Conservation (phyloP, 2,888 invertebrate genomes). For the Sicus ferrugineus region DNA sequence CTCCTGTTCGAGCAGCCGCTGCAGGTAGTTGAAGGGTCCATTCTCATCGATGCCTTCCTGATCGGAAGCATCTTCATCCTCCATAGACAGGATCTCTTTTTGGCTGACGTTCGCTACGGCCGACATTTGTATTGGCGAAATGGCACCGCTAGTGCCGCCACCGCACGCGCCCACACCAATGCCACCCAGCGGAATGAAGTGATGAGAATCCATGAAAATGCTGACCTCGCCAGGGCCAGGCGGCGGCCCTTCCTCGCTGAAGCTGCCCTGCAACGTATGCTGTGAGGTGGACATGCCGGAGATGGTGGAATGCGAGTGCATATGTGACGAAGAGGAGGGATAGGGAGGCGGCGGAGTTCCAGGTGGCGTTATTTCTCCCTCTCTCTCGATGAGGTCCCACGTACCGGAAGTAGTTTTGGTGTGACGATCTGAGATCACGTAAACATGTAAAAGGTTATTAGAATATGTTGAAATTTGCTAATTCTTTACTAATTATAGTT, state of each 20-base stretch:
- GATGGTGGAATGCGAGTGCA: constrained; percentile 55
- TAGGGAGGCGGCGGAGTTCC: constrained; percentile 92
- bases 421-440: constrained; percentile 57
- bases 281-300: constrained; percentile 47
- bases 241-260: constrained; percentile 44
- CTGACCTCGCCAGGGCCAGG: constrained; percentile 38
- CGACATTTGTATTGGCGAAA: constrained; percentile 56
- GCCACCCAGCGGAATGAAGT: constrained; percentile 52
- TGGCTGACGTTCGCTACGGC: constrained; percentile 66
- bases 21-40: constrained; percentile 87
- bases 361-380: constrained; percentile 72
- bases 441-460: neutral
- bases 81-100: constrained; percentile 91
- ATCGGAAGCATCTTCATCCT: constrained; percentile 92
- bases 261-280: constrained; percentile 42
- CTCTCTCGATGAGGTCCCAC: constrained; percentile 63
- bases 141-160: constrained; percentile 39
- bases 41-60: constrained; percentile 86
- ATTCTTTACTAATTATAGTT: no score
- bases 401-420: constrained; percentile 63
- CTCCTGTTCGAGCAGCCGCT: constrained; percentile 82
- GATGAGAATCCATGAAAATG: constrained; percentile 54
- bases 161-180: neutral
- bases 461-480: neutral
- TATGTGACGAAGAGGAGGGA: constrained; percentile 56